A percentile compares a stretch with the other conserved stretches of the same genome.
phyloP scores from a whole-genome alignment of 2,113 vertebrate species.

The Lampris megalopsis region DNA sequence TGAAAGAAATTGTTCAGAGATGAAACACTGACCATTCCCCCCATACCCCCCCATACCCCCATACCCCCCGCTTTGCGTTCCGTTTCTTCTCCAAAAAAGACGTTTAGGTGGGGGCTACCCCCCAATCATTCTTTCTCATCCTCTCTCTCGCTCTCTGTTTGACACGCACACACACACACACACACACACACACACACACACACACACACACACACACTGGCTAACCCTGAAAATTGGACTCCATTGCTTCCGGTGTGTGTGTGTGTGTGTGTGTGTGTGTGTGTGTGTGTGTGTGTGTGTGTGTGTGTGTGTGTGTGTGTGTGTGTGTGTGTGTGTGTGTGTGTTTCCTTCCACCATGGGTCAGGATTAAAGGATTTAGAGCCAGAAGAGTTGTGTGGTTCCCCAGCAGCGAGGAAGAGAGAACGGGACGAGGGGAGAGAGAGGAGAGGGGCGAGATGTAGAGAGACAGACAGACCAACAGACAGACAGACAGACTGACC shows the following conservation, averaged over 20 bases:
- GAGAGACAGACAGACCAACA: constrained; percentile 25
- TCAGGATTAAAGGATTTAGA: constrained; percentile 72
- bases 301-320: not conserved
- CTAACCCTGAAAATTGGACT: not conserved
- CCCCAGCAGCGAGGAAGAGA: constrained; percentile 25
- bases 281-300: no score
- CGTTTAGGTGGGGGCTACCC: no score
- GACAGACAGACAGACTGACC: constrained; percentile 29
- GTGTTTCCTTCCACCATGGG: constrained; percentile 57
- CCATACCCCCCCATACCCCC: constrained; percentile 7
- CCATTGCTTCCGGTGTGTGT: no score
- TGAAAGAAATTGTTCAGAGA: not conserved
- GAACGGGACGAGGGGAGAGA: not conserved
- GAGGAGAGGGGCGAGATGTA: constrained; percentile 41
- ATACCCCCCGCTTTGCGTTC: not conserved
- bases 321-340: constrained; percentile 32
- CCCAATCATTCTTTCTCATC: no score
- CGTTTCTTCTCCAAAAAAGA: not conserved
- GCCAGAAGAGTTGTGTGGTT: constrained; percentile 46
- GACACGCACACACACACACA: not conserved
- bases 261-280: no score
- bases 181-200: not conserved
- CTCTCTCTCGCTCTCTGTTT: not conserved
- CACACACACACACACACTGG: not conserved
- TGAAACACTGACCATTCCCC: constrained; percentile 1